Base-by-base conservation (phyloP, 2,888 invertebrate species). In the Pycnomerus fuliginosus region DNA sequence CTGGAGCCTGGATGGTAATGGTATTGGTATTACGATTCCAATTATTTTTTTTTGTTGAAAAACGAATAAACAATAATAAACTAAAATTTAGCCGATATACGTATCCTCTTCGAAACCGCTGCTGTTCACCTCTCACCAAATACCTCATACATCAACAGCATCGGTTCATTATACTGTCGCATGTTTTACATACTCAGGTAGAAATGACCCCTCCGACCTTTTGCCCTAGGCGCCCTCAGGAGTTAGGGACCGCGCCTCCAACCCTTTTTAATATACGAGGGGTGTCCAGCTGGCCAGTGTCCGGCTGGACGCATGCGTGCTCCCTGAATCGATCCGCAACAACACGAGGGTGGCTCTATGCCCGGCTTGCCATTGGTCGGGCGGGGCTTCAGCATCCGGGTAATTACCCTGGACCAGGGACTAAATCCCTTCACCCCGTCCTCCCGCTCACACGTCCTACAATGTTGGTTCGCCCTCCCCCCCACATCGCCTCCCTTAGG, bases 351-450 rank as follows among this genome's bases (percentile, higher is more conserved):
- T 56, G 62, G 56, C 59, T 53, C 55, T 35, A 32, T 35, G 32
- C 36, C 44, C 40, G 52, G 46, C 44, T 56, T 61, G 64, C 69
- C 62, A 71, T 71, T 71, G 71, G 72, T 66, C 64, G 68, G 71
- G 70, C 68, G 69, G 67, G 58, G 70, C 65, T 62, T 68, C 67
- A 64, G 66, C 68, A 68, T 68, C 69, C 67, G 68, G 67, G 70
- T 71, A 71, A 71, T 71, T 71, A 70, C 68, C 70, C 74, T 74
- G 76, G 74, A 72, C 69, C 61, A 53, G 64, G 64, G 63, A 59
- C 58, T 53, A 25, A 44, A 44, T 62, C 66, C 61, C 58, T 42
- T 47, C 46, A 37, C 48, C 52, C 49, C 50, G 52, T 61, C 52
- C 48, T 46, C 12, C 75, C 76, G 17, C 72, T 73, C 39, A 55